These are phyloP conservation scores for Ichneumoninae sp. DNA, from an alignment of 2,888 invertebrate species.

Conservation along the genomic window DNA sequence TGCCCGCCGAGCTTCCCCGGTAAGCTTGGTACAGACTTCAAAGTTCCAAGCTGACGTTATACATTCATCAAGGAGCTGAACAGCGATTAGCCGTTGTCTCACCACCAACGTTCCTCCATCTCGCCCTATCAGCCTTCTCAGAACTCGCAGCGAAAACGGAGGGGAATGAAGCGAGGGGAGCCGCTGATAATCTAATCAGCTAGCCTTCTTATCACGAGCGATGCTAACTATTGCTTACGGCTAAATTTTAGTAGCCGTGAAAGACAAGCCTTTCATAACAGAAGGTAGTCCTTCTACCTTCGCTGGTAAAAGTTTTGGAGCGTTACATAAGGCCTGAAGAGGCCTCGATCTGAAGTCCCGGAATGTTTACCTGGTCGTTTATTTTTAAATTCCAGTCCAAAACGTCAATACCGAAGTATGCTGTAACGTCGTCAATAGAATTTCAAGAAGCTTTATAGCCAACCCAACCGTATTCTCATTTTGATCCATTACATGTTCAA, in stretches of 20 bases:
- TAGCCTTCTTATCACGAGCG: slow-evolving; percentile 54
- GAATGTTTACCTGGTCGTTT: not conserved
- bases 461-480: not conserved
- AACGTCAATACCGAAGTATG: not conserved
- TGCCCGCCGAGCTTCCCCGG: slow-evolving; percentile 45
- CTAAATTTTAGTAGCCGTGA: slow-evolving; percentile 46
- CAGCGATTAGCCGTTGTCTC: slow-evolving; percentile 70
- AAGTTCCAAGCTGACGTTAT: slow-evolving; percentile 69
- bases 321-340: no score
- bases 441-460: not conserved
- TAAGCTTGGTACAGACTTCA: slow-evolving; percentile 66
- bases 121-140: slow-evolving; percentile 43
- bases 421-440: not conserved
- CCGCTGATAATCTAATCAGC: slow-evolving; percentile 68
- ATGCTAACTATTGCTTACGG: no score
- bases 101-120: slow-evolving; percentile 46
- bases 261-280: not conserved
- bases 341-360: no score
- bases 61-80: slow-evolving; percentile 70
- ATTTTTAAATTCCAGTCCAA: not conserved
- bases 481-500: slow-evolving; percentile 15
- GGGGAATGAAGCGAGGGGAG: slow-evolving; percentile 28
- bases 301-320: not conserved
- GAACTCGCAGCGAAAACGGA: slow-evolving; percentile 14
- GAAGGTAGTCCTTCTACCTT: not conserved